Percentiles rank a stretch among this genome's conserved stretches.
phyloP scores from a whole-genome alignment of 1,140 invertebrate species.

The Euura saliciscinereae region DNA sequence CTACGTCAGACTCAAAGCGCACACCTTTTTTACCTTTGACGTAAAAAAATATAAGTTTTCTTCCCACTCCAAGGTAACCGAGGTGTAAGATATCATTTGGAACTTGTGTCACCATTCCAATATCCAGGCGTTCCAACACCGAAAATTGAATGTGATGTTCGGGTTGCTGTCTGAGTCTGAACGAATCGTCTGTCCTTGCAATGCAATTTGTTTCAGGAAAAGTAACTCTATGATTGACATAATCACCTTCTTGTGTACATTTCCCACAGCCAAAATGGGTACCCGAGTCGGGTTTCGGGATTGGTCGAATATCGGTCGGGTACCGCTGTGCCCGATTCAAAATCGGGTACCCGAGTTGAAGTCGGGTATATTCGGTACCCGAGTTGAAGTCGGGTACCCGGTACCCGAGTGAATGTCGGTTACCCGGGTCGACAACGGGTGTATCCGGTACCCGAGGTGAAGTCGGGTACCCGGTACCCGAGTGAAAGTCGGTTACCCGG shows the following conservation, averaged over 20 bases:
- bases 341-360: neutral
- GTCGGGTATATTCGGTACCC: neutral
- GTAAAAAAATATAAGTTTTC: constrained; percentile 40
- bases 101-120: constrained; percentile 36
- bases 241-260: constrained; percentile 29
- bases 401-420: too few species aligned
- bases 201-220: constrained; percentile 19
- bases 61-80: constrained; percentile 39
- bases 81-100: constrained; percentile 43
- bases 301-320: neutral
- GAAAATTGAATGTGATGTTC: constrained; percentile 31
- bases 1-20: too few species aligned
- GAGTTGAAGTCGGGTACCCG: too few species aligned
- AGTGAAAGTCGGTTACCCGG: too few species aligned
- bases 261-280: constrained; percentile 41
- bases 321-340: neutral
- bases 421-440: too few species aligned
- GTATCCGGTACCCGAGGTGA: too few species aligned
- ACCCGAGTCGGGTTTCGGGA: neutral
- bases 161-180: constrained; percentile 22
- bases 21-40: constrained; percentile 30
- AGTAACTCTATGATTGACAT: constrained; percentile 20
- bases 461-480: too few species aligned
- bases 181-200: constrained; percentile 32
- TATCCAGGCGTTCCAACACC: constrained; percentile 23